Evolutionary conservation across 1,140 invertebrate species (phyloP).

Genomic region (Drosophila lowei): DNA sequence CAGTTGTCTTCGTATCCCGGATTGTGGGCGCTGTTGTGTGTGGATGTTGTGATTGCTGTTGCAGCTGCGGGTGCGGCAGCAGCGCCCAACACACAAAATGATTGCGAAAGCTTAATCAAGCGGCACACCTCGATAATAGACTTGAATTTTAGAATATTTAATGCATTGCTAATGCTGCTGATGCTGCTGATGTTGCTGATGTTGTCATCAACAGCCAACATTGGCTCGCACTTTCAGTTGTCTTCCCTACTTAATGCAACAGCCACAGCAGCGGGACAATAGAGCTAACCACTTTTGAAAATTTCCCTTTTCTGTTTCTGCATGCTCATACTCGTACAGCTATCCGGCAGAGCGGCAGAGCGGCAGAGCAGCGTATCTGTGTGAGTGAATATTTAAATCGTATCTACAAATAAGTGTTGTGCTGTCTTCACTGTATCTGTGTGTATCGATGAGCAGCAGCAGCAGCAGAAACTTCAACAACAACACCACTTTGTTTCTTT

Average conservation of each 20-base stretch:
- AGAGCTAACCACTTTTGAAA: conserved; percentile 32
- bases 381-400: conserved; percentile 10
- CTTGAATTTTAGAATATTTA: conserved; percentile 65
- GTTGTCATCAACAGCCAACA: conserved; percentile 4
- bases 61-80: conserved; percentile 56
- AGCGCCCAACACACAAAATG: conserved; percentile 36
- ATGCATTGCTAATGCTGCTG: conserved; percentile 26
- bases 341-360: background rate
- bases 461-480: background rate
- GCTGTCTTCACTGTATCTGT: conserved; percentile 34
- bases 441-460: conserved; percentile 66
- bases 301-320: conserved; percentile 67
- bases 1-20: conserved; percentile 22
- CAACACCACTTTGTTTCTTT: too few species aligned
- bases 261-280: conserved; percentile 17
- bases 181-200: background rate
- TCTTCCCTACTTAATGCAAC: conserved; percentile 33
- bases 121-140: conserved; percentile 52
- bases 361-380: conserved; percentile 1
- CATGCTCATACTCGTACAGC: conserved; percentile 18
- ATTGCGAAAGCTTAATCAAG: conserved; percentile 37
- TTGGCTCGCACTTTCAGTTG: conserved; percentile 68
- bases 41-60: background rate
- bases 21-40: background rate
- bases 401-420: conserved; percentile 6